phyloP scores from a whole-genome alignment of 2,113 vertebrate species.

The Sturnus vulgaris region DNA sequence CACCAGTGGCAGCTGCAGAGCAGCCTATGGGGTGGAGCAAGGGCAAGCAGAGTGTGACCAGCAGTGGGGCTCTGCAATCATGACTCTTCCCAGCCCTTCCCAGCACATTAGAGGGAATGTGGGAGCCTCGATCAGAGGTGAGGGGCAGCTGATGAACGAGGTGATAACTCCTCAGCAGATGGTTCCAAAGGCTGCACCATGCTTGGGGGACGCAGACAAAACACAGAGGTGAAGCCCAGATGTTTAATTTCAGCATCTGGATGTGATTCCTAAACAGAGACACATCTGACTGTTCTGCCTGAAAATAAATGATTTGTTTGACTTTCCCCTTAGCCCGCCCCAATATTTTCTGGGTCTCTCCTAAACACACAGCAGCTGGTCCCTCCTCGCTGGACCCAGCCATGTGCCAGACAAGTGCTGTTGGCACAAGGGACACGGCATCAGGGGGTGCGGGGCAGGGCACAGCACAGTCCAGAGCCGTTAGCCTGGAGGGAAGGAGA shows the following conservation, averaged over 20 bases:
- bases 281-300: constrained; percentile 15
- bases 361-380: neutral
- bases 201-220: neutral
- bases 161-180: constrained; percentile 45
- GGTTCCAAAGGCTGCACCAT: neutral
- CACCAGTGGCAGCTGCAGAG: neutral
- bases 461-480: neutral
- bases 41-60: neutral
- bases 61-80: neutral
- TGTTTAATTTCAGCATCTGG: constrained; percentile 66
- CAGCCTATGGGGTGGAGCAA: neutral
- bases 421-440: accelerated
- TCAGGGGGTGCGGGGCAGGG: accelerated
- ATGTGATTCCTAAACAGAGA: constrained; percentile 60
- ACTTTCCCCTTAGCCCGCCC: neutral
- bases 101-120: neutral
- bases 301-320: constrained; percentile 57
- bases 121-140: neutral
- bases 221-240: constrained; percentile 57
- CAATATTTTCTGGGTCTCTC: constrained; percentile 9
- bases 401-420: accelerated
- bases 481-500: accelerated
- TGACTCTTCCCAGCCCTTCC: neutral
- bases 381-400: neutral
- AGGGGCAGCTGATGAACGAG: constrained; percentile 39